phyloP scores from a whole-genome alignment of 37 sponge, comb jelly and placozoan species.

The Petrosia ficiformis region DNA sequence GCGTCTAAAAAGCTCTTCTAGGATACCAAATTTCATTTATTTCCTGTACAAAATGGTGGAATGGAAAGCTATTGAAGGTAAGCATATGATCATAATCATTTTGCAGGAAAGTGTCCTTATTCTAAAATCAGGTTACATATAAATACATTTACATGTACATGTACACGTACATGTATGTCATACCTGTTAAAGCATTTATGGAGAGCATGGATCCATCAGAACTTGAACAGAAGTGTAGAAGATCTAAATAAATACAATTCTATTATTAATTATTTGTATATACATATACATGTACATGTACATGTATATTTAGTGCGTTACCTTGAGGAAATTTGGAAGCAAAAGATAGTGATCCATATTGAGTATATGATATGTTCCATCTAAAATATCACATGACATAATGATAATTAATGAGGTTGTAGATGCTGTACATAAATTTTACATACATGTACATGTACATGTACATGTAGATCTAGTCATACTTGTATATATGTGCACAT shows the following conservation, averaged over 20 bases:
- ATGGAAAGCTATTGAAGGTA: no score
- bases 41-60: no score
- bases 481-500: no score
- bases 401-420: background rate
- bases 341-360: constrained; percentile 35
- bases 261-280: background rate
- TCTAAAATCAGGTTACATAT: background rate
- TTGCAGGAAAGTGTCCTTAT: background rate
- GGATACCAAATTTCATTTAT: no score
- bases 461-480: no score
- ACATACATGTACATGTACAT: no score
- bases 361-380: constrained; percentile 73
- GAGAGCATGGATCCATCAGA: constrained; percentile 70
- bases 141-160: no score
- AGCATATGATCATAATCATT: background rate
- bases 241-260: constrained; percentile 33
- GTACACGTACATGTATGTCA: no score
- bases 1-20: no score
- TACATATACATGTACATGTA: background rate
- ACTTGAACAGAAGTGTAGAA: constrained; percentile 57
- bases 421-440: no score
- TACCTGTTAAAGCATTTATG: constrained; percentile 67
- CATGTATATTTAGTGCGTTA: no score
- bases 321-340: constrained; percentile 35
- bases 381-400: constrained; percentile 18